These are phyloP conservation scores for Oophaga pumilio DNA, from an alignment of 2,113 vertebrate species.

Conservation along the genomic window DNA sequence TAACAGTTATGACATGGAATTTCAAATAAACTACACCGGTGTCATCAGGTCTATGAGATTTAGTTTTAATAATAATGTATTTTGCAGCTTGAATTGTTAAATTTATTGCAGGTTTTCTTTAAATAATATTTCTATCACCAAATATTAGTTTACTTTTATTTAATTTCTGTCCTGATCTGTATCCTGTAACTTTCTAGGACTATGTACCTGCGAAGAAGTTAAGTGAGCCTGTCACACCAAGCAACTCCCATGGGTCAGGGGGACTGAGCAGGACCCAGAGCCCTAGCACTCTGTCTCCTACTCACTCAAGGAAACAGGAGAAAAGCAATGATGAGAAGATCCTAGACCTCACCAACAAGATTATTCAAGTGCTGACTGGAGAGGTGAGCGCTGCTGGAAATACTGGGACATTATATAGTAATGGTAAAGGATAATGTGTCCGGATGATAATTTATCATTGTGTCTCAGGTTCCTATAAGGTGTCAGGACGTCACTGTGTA, in stretches of 20 bases:
- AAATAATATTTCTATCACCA: neutral
- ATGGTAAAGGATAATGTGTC: neutral
- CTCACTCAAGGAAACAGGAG: neutral
- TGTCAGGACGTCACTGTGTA: constrained; percentile 47
- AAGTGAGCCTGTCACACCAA: neutral
- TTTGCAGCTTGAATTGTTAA: no score
- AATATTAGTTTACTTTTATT: neutral
- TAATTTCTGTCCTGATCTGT: neutral
- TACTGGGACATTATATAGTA: neutral
- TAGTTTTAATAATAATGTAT: no score
- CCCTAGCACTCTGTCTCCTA: neutral
- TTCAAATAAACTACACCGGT: no score
- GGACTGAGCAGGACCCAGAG: neutral
- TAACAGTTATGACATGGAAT: no score
- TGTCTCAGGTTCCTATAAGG: constrained; percentile 48
- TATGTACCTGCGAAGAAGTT: constrained; percentile 17
- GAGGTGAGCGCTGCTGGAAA: constrained; percentile 5
- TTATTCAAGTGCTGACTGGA: constrained; percentile 32
- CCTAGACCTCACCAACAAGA: neutral
- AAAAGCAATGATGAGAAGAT: constrained; percentile 17
- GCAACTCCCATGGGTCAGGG: neutral
- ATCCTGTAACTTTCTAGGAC: neutral
- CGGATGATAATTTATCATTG: constrained; percentile 11
- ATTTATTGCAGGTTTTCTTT: no score
- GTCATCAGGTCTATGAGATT: no score